A percentile compares a stretch with the other conserved stretches of the same genome.
These are phyloP conservation scores for Coelopa pilipes DNA, from an alignment of 2,888 invertebrate species.

Conservation along the genomic window DNA sequence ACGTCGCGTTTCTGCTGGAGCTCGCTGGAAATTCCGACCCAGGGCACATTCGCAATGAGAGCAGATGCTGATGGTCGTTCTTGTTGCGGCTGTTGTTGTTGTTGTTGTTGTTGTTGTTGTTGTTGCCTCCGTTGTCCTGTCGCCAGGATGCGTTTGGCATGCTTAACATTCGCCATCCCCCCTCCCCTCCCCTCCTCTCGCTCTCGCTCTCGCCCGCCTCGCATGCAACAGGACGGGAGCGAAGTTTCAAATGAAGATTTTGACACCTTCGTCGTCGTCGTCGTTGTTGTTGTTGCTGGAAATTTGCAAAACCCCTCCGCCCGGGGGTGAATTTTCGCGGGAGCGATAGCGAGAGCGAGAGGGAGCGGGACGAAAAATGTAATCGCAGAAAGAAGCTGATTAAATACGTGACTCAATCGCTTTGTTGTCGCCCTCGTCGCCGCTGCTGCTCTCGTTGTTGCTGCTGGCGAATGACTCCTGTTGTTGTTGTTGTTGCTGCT, in stretches of 20 bases:
- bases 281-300: neutral
- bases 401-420: conserved; percentile 39
- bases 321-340: neutral
- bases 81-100: conserved; percentile 10
- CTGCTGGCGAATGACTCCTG: neutral
- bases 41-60: neutral
- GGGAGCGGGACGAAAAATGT: neutral
- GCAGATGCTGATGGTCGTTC: neutral
- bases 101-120: neutral
- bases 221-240: conserved; percentile 19
- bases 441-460: no score
- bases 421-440: neutral
- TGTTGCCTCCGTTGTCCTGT: conserved; percentile 13
- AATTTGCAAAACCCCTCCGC: conserved; percentile 5
- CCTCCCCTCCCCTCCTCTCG: neutral
- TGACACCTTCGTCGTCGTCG: neutral
- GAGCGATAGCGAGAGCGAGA: no score
- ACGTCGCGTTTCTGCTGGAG: neutral
- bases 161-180: neutral
- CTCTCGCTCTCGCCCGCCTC: neutral
- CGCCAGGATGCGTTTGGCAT: conserved; percentile 15
- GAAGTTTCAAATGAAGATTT: conserved; percentile 8
- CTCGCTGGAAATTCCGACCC: neutral
- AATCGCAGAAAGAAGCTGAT: conserved; percentile 25
- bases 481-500: conserved; percentile 1